Evolutionary conservation across 2,113 vertebrate species (phyloP).

Genomic region (Taxidea taxus): DNA sequence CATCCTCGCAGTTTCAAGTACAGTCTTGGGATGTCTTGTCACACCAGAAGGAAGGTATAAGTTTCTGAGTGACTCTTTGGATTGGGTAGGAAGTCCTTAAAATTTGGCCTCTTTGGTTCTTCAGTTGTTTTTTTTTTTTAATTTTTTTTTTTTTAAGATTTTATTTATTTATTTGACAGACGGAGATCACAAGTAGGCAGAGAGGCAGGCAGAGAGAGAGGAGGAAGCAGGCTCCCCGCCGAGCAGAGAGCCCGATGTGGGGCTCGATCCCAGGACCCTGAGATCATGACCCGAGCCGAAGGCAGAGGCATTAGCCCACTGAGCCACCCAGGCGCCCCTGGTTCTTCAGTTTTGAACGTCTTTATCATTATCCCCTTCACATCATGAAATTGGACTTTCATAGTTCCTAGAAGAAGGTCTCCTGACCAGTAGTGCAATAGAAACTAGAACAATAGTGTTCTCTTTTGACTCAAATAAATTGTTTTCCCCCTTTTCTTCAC

Average conservation of each 20-base stretch:
- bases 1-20: background rate
- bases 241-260: too few relatives aligned
- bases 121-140: too few relatives aligned
- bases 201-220: too few relatives aligned
- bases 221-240: too few relatives aligned
- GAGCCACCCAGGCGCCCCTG: too few relatives aligned
- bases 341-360: background rate
- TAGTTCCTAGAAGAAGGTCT: background rate
- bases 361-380: background rate
- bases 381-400: background rate
- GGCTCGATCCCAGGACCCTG: too few relatives aligned
- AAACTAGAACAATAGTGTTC: background rate
- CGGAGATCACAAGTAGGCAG: too few relatives aligned
- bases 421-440: background rate
- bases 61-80: background rate
- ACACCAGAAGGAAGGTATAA: background rate
- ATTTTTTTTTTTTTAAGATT: too few relatives aligned
- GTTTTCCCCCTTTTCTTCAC: background rate
- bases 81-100: background rate
- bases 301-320: too few relatives aligned
- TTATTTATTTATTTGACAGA: too few relatives aligned
- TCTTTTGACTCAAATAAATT: background rate
- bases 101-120: constrained; percentile 3
- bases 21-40: background rate
- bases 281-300: too few relatives aligned